A percentile compares a stretch with the other conserved stretches of the same genome.
Conservation (phyloP, 2,888 invertebrate genomes). For the Drosophila fulvimacula region DNA sequence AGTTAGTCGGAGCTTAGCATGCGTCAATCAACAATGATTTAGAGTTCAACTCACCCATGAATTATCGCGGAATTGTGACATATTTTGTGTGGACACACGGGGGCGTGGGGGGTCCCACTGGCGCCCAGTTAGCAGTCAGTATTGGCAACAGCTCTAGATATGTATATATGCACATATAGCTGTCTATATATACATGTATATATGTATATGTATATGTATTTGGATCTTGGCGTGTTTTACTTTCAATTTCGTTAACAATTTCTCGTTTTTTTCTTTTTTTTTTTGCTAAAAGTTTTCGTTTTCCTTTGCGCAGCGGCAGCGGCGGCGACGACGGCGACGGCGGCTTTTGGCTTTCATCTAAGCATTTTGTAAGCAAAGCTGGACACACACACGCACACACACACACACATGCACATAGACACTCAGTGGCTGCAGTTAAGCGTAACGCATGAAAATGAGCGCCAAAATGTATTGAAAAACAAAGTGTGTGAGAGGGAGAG, state of each 20-base stretch:
- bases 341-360: constrained; percentile 59
- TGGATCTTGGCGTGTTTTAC: constrained; percentile 29
- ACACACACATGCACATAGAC: constrained; percentile 13
- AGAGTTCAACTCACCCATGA: constrained; percentile 82
- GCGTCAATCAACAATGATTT: constrained; percentile 14
- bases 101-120: constrained; percentile 31
- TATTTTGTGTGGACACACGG: constrained; percentile 60
- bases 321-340: constrained; percentile 6
- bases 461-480: constrained; percentile 41
- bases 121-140: constrained; percentile 25
- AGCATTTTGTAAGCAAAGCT: constrained; percentile 72
- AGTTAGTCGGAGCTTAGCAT: constrained; percentile 26
- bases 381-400: constrained; percentile 29
- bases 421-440: constrained; percentile 59
- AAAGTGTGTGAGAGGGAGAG: neutral
- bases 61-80: constrained; percentile 84
- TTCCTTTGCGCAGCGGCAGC: constrained; percentile 43
- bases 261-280: constrained; percentile 33
- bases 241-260: constrained; percentile 64
- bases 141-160: constrained; percentile 10
- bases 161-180: constrained; percentile 2
- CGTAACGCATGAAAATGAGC: constrained; percentile 74
- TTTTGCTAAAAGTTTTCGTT: constrained; percentile 45
- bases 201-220: neutral
- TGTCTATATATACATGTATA: constrained; percentile 9